phyloP scores from a whole-genome alignment of 2,888 invertebrate genomes.

The Drosophila fungiperda region DNA sequence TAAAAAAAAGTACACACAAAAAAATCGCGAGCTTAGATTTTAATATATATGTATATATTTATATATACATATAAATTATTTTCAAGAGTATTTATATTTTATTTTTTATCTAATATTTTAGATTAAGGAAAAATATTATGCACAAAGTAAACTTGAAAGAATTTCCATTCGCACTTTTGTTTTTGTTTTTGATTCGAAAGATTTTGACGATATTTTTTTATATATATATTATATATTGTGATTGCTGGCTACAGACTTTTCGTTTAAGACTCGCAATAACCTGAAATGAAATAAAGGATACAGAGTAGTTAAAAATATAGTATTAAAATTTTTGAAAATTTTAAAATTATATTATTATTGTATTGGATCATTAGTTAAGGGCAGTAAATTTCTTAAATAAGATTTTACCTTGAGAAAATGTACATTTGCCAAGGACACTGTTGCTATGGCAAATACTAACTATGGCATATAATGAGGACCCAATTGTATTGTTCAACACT shows the following conservation, averaged over 20 bases:
- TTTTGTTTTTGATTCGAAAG: slow-evolving; percentile 9
- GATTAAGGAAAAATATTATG: slow-evolving; percentile 30
- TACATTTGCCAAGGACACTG: not conserved
- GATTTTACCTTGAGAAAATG: not conserved
- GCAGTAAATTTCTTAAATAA: not conserved
- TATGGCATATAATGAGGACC: not conserved
- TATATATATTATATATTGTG: slow-evolving; percentile 27
- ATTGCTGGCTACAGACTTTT: slow-evolving; percentile 66
- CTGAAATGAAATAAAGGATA: slow-evolving; percentile 52
- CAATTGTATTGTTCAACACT: not conserved
- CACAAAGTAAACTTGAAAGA: slow-evolving; percentile 50
- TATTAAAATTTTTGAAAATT: not conserved
- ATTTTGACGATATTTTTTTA: slow-evolving; percentile 9
- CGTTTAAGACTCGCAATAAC: slow-evolving; percentile 35
- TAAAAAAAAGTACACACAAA: slow-evolving; percentile 48
- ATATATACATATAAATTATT: slow-evolving; percentile 2
- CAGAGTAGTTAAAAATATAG: not conserved
- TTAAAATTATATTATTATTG: not conserved
- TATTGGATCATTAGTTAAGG: not conserved
- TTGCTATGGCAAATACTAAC: not conserved
- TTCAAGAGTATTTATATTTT: slow-evolving; percentile 9
- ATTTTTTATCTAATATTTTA: slow-evolving; percentile 39
- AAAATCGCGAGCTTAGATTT: slow-evolving; percentile 23
- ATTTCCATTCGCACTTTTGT: slow-evolving; percentile 3
- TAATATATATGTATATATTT: slow-evolving; percentile 7